Evolutionary conservation across 2,888 invertebrate genomes (phyloP), one percentile per base, ranked within the genome.

Genomic region (Acronicta alni): DNA sequence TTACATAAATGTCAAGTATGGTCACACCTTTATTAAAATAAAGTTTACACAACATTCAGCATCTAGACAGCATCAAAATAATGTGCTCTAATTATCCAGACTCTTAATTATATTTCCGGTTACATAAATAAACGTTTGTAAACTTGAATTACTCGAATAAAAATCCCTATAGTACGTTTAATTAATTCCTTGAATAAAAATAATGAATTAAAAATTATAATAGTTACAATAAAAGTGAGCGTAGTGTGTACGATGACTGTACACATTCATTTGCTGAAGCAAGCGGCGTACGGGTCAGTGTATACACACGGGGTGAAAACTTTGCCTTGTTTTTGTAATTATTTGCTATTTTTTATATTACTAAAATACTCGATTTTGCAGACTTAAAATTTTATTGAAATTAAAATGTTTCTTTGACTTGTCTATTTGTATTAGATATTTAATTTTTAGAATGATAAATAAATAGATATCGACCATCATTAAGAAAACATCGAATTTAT

Each of bases 181-280:
- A n/a, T n/a, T n/a, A n/a, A n/a, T n/a, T n/a, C n/a, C n/a, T n/a
- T n/a, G n/a, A n/a, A 32, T 32, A 32, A 32, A 32, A 32, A 14
- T 26, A 42, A 15, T 23, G 17, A 1, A 6, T 10, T 49, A 52
- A 61, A 54, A 60, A 56, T 49, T 64, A 15, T 49, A 51, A 58
- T 58, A 7, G 9, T 38, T 18, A 2, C 39, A 14, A 37, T 10
- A 30, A 53, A 62, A 69, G 49, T 37, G 12, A 10, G 0, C 57
- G 45, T 7, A 61, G 58, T 77, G 12, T 77, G 77, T 63, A 73
- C 77, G n/a, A 15, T 4, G 55, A 49, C 62, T 48, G 73, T 75
- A 75, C 67, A 77, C 75, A 77, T 77, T 77, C 77, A 77, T 77
- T 77, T 75, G 77, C 71, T 63, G 77, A 77, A 77, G 77, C 77